phyloP scores from a whole-genome alignment of 1,140 invertebrate genomes.

The Lineus longissimus region DNA sequence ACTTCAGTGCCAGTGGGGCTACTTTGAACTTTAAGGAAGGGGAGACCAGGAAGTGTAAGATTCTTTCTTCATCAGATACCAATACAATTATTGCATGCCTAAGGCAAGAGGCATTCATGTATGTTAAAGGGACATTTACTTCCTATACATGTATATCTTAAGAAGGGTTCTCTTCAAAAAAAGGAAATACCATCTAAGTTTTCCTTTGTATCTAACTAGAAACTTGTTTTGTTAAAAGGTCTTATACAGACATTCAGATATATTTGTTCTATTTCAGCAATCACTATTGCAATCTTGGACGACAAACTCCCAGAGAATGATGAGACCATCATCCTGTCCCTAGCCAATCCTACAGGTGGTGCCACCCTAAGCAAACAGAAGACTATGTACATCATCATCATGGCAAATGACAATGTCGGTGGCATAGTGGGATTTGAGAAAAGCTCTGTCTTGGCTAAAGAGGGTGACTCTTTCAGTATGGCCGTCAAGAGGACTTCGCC shows the following conservation, averaged over 20 bases:
- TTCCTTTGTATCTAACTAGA: too few species aligned
- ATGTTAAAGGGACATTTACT: too few species aligned
- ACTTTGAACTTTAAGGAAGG: conserved; percentile 41
- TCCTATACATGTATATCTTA: too few species aligned
- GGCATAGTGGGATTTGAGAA: conserved; percentile 38
- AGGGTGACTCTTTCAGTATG: conserved; percentile 29
- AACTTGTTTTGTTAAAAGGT: too few species aligned
- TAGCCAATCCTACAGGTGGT: conserved; percentile 38
- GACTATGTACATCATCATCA: conserved; percentile 35
- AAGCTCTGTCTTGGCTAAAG: conserved; percentile 35
- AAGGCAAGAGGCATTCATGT: too few species aligned
- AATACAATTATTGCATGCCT: too few species aligned
- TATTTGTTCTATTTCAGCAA: conserved; percentile 27
- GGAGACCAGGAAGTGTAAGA: conserved; percentile 35
- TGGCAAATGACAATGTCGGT: conserved; percentile 50
- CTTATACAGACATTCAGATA: too few species aligned
- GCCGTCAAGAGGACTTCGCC: conserved; percentile 28
- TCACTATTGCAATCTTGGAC: conserved; percentile 44
- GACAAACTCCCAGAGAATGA: conserved; percentile 40
- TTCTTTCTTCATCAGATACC: too few species aligned
- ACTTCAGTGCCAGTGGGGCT: conserved; percentile 47
- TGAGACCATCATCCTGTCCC: conserved; percentile 34
- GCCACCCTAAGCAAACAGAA: conserved; percentile 25
- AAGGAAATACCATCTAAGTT: too few species aligned
- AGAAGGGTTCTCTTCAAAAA: too few species aligned